Conservation (phyloP, 1,140 invertebrate genomes). For the Anadara kagoshimensis region DNA sequence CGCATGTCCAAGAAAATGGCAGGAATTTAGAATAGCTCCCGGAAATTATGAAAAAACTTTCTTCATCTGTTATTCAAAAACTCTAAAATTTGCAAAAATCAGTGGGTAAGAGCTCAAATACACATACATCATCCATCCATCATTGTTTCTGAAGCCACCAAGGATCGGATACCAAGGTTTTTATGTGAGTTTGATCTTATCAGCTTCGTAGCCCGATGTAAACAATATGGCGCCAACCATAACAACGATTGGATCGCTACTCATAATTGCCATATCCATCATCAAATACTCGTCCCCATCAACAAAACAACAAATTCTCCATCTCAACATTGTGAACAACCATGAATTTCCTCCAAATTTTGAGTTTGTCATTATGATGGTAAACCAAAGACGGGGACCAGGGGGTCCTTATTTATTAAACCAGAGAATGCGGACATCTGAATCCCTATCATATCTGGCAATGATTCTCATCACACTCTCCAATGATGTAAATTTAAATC, state of each 20-base stretch:
- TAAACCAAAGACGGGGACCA: conserved; percentile 73
- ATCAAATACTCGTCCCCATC: background rate
- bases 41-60: background rate
- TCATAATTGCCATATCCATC: background rate
- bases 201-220: background rate
- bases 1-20: background rate
- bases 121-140: background rate
- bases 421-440: too few species aligned
- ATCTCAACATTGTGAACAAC: background rate
- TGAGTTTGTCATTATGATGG: too few species aligned
- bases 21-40: background rate
- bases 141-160: background rate
- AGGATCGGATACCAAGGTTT: too few species aligned
- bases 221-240: background rate
- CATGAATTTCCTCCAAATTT: too few species aligned
- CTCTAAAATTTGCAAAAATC: background rate
- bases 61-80: background rate
- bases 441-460: too few species aligned
- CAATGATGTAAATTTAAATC: conserved; percentile 8
- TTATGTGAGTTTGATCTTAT: too few species aligned
- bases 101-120: background rate
- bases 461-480: background rate
- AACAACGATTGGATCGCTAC: background rate
- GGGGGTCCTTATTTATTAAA: too few species aligned
- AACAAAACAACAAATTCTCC: background rate